A percentile compares a stretch with the other conserved stretches of the same genome.
These are phyloP conservation scores for Saiga tatarica DNA, from an alignment of 2,113 vertebrate species.

Conservation along the genomic window DNA sequence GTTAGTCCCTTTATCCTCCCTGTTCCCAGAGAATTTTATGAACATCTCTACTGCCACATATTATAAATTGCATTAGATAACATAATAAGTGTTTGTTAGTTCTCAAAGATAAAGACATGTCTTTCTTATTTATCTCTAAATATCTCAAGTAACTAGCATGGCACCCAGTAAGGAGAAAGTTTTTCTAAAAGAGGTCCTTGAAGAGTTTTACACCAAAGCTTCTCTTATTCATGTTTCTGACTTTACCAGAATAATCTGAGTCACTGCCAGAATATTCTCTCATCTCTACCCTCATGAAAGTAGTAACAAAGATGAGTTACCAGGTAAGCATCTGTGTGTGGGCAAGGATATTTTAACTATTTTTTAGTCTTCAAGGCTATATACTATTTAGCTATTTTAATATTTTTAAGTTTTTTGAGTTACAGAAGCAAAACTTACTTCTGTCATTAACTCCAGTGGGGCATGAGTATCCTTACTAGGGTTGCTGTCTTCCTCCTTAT, in stretches of 20 bases:
- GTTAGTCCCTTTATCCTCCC: background rate
- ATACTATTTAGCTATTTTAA: background rate
- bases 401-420: constrained; percentile 11
- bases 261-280: background rate
- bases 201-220: background rate
- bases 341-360: background rate
- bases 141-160: background rate
- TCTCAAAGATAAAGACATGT: background rate
- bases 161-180: background rate
- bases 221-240: background rate
- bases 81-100: background rate
- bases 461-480: constrained; percentile 62
- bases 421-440: constrained; percentile 77
- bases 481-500: constrained; percentile 46
- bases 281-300: background rate
- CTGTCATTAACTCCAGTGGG: constrained; percentile 82
- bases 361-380: background rate
- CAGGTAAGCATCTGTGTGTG: background rate
- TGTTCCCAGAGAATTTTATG: background rate
- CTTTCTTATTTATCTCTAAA: constrained; percentile 2
- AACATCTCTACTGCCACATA: background rate
- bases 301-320: background rate
- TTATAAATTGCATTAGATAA: background rate
- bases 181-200: background rate
- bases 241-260: background rate